Conservation (phyloP, 64 coral and sea anemone genomes). For the Platygyra sinensis region DNA sequence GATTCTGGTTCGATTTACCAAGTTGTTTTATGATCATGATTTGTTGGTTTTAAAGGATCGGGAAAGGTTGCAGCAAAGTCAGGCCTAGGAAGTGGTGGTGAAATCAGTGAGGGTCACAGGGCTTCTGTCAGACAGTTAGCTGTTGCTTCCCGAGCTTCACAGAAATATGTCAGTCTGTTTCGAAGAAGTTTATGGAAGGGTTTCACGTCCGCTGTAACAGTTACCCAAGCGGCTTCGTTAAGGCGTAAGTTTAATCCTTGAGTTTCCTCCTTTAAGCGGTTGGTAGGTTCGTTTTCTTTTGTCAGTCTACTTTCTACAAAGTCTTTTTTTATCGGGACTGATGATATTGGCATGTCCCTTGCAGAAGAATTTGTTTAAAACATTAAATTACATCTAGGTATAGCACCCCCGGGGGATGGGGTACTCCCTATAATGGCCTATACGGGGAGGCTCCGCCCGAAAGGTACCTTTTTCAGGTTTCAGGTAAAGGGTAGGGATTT, state of each 20-base stretch:
- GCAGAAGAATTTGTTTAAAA: too few species aligned
- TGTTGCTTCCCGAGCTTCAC: background rate
- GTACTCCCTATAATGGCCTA: too few species aligned
- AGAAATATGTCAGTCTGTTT: background rate
- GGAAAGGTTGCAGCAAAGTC: constrained; percentile 5
- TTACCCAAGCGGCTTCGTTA: background rate
- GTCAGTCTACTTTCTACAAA: too few species aligned
- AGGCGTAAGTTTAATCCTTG: constrained; percentile 2
- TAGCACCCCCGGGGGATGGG: too few species aligned
- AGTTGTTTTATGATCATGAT: background rate
- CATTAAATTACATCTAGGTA: too few species aligned
- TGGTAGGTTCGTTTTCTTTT: background rate
- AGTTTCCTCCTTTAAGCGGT: background rate
- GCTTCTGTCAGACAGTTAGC: background rate
- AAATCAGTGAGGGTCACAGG: background rate
- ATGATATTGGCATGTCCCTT: too few species aligned
- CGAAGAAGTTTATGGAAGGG: background rate
- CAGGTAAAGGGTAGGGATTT: too few species aligned
- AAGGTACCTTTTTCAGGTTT: too few species aligned
- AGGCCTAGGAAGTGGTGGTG: background rate
- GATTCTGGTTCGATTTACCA: background rate
- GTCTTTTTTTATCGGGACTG: too few species aligned
- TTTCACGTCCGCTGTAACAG: background rate
- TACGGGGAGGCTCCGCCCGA: too few species aligned
- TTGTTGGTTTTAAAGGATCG: constrained; percentile 7